Evolutionary conservation across 2,888 invertebrate genomes (phyloP).

Genomic region (Strigamia crassipes): DNA sequence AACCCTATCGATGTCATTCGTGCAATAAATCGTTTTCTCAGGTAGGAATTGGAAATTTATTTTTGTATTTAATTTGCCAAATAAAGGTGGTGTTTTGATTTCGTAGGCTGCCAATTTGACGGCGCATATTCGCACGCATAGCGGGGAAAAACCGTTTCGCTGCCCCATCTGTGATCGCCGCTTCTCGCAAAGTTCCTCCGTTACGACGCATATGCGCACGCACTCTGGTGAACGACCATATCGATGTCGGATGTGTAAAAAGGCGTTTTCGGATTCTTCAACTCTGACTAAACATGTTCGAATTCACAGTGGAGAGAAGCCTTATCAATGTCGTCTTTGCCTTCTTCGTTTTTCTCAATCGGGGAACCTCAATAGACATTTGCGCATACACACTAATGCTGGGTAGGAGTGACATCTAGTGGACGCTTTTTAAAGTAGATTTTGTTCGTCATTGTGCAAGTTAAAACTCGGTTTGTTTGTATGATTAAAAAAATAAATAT

Average conservation of each 20-base stretch:
- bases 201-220: slow-evolving; percentile 99
- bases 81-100: not conserved
- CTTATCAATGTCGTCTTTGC: slow-evolving; percentile 97
- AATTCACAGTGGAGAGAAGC: slow-evolving; percentile 90
- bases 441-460: no score
- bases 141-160: slow-evolving; percentile 96
- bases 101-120: slow-evolving; percentile 95
- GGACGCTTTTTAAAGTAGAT: no score
- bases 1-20: slow-evolving; percentile 87
- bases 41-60: slow-evolving; percentile 14
- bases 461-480: no score
- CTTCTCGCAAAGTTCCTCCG: slow-evolving; percentile 91
- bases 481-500: no score
- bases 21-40: slow-evolving; percentile 87
- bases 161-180: slow-evolving; percentile 96
- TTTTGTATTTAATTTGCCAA: not conserved
- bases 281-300: slow-evolving; percentile 96
- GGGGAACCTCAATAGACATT: slow-evolving; percentile 97
- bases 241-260: slow-evolving; percentile 92
- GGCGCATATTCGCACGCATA: slow-evolving; percentile 93
- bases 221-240: slow-evolving; percentile 99
- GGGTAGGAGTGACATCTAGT: not conserved
- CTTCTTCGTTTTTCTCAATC: slow-evolving; percentile 95
- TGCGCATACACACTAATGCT: slow-evolving; percentile 79
- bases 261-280: slow-evolving; percentile 98